phyloP scores from a whole-genome alignment of 2,797 vertebrate species.

The Melanotaenia boesemani region DNA sequence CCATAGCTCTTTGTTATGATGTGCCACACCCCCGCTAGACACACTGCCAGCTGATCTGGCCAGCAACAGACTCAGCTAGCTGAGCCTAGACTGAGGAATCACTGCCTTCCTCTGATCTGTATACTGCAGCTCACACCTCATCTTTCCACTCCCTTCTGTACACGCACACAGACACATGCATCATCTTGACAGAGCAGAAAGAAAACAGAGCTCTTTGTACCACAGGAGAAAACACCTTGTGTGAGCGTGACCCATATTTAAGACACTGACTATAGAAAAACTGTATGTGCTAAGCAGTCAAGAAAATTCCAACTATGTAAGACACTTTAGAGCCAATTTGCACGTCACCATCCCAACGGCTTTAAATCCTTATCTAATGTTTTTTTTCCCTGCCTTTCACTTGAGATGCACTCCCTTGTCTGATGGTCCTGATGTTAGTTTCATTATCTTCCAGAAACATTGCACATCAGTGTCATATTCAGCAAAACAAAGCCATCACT shows the following conservation, averaged over 20 bases:
- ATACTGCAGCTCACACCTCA: slow-evolving; percentile 51
- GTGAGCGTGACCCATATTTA: slow-evolving; percentile 47
- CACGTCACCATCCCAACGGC: background rate
- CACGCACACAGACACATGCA: background rate
- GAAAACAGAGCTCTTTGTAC: slow-evolving; percentile 33
- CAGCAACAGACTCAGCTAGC: slow-evolving; percentile 91
- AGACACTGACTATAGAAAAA: slow-evolving; percentile 1
- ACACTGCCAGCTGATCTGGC: slow-evolving; percentile 90
- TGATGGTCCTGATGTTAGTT: slow-evolving; percentile 1
- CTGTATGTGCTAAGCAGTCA: background rate
- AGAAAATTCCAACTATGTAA: background rate
- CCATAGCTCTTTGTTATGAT: slow-evolving; percentile 88
- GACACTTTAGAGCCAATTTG: background rate
- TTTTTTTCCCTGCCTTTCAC: background rate
- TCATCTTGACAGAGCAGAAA: slow-evolving; percentile 35
- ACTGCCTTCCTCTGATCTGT: slow-evolving; percentile 47
- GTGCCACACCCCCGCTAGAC: slow-evolving; percentile 87
- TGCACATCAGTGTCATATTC: background rate
- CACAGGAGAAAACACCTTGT: slow-evolving; percentile 17
- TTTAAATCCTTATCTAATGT: background rate
- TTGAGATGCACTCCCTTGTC: background rate
- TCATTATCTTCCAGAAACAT: background rate
- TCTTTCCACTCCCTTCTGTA: slow-evolving; percentile 5
- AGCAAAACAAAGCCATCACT: background rate
- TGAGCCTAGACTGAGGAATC: slow-evolving; percentile 81